A percentile compares a stretch with the other conserved stretches of the same genome.
Conservation (phyloP, 1,140 invertebrate genomes). For the Phthorimaea operculella region DNA sequence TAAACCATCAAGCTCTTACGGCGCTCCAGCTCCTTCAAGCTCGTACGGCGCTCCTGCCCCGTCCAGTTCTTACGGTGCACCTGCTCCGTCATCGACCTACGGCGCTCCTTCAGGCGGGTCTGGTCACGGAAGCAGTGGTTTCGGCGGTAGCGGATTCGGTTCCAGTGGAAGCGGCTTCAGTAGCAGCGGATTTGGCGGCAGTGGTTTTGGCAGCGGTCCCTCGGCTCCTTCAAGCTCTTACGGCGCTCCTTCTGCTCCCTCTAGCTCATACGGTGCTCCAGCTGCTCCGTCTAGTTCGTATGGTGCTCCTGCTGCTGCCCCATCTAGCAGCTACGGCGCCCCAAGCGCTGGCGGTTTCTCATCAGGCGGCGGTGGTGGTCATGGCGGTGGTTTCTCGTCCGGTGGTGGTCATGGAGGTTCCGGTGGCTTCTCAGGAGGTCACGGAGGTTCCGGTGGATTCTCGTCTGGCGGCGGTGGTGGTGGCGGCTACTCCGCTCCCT, state of each 20-base stretch:
- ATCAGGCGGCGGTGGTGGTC: conserved; percentile 56
- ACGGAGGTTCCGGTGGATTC: conserved; percentile 17
- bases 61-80: conserved; percentile 40
- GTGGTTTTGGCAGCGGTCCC: conserved; percentile 45
- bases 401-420: conserved; percentile 25
- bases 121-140: conserved; percentile 54
- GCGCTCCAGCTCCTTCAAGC: conserved; percentile 29
- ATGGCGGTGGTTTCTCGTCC: conserved; percentile 32
- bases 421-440: conserved; percentile 15
- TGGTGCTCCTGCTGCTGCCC: conserved; percentile 34
- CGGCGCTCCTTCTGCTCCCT: conserved; percentile 45
- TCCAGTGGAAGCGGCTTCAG: conserved; percentile 26
- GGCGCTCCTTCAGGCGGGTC: conserved; percentile 43
- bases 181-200: conserved; percentile 39
- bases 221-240: conserved; percentile 51
- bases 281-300: conserved; percentile 29
- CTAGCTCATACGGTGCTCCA: conserved; percentile 44
- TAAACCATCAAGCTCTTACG: conserved; percentile 31
- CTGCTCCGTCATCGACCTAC: conserved; percentile 31
- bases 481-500: conserved; percentile 29
- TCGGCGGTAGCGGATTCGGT: conserved; percentile 24
- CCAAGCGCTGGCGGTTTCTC: conserved; percentile 59
- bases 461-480: conserved; percentile 16
- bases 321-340: conserved; percentile 30
- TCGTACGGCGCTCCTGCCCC: conserved; percentile 46